phyloP scores from a whole-genome alignment of 2,888 invertebrate genomes.

The Tuta absoluta region DNA sequence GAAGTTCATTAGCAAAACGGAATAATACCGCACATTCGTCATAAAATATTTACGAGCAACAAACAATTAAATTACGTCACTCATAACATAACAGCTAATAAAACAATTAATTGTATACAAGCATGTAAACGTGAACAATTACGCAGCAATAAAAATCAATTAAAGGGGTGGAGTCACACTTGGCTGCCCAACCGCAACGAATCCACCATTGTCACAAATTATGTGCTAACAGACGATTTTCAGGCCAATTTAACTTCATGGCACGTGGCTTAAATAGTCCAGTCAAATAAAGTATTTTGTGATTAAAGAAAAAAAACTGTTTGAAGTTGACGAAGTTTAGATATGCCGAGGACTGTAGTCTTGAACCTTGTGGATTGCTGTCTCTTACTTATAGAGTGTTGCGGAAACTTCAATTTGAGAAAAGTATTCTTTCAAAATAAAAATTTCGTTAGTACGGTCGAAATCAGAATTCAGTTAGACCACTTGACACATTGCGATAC shows the following conservation, averaged over 20 bases:
- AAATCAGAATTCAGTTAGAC: too few relatives aligned
- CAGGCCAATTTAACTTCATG: slow-evolving; percentile 58
- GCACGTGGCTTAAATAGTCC: slow-evolving; percentile 53
- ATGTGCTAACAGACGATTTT: slow-evolving; percentile 58
- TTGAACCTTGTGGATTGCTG: too few relatives aligned
- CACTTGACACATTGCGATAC: too few relatives aligned
- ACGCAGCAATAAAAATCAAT: slow-evolving; percentile 21
- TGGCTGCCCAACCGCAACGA: slow-evolving; percentile 36
- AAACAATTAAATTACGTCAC: neutral
- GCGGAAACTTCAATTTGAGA: too few relatives aligned
- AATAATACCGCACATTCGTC: neutral
- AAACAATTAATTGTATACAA: neutral
- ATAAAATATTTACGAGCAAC: neutral
- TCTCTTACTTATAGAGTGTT: too few relatives aligned
- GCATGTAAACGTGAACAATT: slow-evolving; percentile 19
- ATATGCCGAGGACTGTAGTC: too few relatives aligned
- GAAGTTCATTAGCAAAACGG: neutral
- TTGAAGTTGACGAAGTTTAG: too few relatives aligned
- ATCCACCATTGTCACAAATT: slow-evolving; percentile 43
- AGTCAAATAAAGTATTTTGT: too few relatives aligned
- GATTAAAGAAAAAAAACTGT: too few relatives aligned
- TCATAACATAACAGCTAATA: neutral
- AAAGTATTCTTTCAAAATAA: too few relatives aligned
- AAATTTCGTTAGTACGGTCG: too few relatives aligned
- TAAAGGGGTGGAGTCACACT: slow-evolving; percentile 26